Conservation (phyloP, 2,797 vertebrate genomes). For the Pseudomugil gertrudae region DNA sequence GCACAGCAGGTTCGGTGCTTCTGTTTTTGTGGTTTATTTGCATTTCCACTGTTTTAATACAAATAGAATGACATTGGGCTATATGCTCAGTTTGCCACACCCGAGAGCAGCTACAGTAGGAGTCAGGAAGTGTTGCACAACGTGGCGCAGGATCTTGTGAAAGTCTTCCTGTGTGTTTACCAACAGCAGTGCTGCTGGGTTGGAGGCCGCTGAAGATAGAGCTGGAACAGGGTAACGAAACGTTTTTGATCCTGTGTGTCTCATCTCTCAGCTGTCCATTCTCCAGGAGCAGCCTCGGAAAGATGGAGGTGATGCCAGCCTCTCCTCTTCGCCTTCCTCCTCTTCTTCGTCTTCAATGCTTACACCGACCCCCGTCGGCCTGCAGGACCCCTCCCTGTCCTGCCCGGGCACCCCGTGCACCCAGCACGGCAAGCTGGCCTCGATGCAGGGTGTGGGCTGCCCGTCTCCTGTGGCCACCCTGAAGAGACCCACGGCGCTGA, state of each 20-base stretch:
- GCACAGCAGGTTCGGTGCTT: neutral
- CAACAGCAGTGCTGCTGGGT: conserved; percentile 49
- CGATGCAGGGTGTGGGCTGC: conserved; percentile 61
- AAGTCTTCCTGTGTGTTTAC: conserved; percentile 76
- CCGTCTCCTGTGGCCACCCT: conserved; percentile 84
- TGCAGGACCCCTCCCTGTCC: conserved; percentile 59
- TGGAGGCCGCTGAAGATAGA: conserved; percentile 1
- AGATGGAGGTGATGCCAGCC: conserved; percentile 78
- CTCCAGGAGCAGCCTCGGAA: conserved; percentile 89
- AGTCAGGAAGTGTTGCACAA: conserved; percentile 80
- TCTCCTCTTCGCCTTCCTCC: conserved; percentile 39
- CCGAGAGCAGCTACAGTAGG: conserved; percentile 38
- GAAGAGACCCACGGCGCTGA: conserved; percentile 91
- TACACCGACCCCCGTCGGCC: conserved; percentile 36
- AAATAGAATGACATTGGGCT: conserved; percentile 23
- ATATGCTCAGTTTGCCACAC: conserved; percentile 59
- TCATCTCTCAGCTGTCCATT: conserved; percentile 77
- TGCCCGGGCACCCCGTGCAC: conserved; percentile 64
- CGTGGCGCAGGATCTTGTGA: conserved; percentile 75
- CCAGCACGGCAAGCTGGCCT: conserved; percentile 74
- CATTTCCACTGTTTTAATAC: neutral
- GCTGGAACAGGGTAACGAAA: neutral
- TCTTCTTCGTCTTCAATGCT: conserved; percentile 54
- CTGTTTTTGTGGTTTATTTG: neutral
- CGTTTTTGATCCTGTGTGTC: conserved; percentile 2